Evolutionary conservation across 2,113 vertebrate species (phyloP).

Genomic region (Passer domesticus): DNA sequence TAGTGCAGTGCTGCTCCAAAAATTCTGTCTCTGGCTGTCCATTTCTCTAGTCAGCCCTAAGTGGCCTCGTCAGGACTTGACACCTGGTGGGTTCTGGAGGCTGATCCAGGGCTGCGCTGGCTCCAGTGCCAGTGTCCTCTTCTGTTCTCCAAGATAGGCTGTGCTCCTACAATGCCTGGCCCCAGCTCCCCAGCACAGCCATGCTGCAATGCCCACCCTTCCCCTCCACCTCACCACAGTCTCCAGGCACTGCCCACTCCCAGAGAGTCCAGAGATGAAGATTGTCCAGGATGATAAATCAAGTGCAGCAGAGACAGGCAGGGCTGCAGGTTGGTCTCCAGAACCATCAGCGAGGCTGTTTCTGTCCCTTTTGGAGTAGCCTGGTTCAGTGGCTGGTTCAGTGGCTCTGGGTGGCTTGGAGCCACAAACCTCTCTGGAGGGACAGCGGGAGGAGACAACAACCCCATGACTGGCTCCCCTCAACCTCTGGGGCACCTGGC

Average conservation of each 20-base stretch:
- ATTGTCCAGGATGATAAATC: background rate
- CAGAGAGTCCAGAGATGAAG: background rate
- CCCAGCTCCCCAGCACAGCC: background rate
- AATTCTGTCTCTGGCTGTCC: background rate
- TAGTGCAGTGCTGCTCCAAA: background rate
- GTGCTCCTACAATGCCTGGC: background rate
- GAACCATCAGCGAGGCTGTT: accelerated
- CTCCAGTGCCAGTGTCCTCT: background rate
- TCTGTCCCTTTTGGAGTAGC: background rate
- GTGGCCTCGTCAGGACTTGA: background rate
- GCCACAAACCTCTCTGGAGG: background rate
- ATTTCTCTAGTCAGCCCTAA: background rate
- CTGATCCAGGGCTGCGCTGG: background rate
- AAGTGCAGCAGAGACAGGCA: accelerated
- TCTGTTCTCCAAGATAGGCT: background rate
- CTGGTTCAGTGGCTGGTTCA: accelerated
- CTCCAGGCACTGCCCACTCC: background rate
- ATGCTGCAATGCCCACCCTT: background rate
- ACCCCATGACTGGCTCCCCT: background rate
- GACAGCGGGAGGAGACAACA: background rate
- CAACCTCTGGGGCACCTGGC: background rate
- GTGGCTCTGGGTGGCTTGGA: background rate
- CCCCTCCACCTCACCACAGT: background rate
- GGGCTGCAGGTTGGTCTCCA: background rate
- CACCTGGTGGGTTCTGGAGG: background rate